Percentiles rank a stretch among this genome's conserved stretches.
These are phyloP conservation scores for Syritta pipiens DNA, from an alignment of 2,888 invertebrate species.

Conservation along the genomic window DNA sequence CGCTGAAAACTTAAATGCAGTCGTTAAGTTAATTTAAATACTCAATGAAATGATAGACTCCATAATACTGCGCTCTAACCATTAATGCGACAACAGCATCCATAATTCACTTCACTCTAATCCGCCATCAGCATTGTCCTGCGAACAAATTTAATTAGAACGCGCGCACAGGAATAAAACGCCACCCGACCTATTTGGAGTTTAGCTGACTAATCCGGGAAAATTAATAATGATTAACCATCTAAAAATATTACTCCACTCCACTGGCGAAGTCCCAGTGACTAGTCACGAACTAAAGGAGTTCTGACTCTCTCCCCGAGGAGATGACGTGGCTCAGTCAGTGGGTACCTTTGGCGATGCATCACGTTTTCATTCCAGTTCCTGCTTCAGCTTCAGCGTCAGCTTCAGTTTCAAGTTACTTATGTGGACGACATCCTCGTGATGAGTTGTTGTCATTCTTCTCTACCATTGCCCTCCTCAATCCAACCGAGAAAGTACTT, in stretches of 20 bases:
- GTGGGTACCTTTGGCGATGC: too few species aligned
- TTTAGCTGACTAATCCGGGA: slow-evolving; percentile 7
- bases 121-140: background rate
- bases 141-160: background rate
- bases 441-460: background rate
- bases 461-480: slow-evolving; percentile 1
- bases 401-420: background rate
- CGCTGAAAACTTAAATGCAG: too few species aligned
- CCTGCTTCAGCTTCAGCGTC: background rate
- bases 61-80: background rate
- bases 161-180: background rate
- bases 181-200: background rate
- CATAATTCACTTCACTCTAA: background rate
- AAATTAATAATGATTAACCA: slow-evolving; percentile 34
- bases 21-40: too few species aligned
- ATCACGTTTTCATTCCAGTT: too few species aligned
- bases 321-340: too few species aligned
- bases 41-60: too few species aligned
- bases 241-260: slow-evolving; percentile 18
- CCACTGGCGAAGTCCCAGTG: background rate
- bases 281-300: background rate
- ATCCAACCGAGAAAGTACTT: slow-evolving; percentile 39
- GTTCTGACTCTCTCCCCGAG: too few species aligned
- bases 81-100: background rate
- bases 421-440: too few species aligned